Conservation (phyloP, 2,113 vertebrate species). For the Lota lota region DNA sequence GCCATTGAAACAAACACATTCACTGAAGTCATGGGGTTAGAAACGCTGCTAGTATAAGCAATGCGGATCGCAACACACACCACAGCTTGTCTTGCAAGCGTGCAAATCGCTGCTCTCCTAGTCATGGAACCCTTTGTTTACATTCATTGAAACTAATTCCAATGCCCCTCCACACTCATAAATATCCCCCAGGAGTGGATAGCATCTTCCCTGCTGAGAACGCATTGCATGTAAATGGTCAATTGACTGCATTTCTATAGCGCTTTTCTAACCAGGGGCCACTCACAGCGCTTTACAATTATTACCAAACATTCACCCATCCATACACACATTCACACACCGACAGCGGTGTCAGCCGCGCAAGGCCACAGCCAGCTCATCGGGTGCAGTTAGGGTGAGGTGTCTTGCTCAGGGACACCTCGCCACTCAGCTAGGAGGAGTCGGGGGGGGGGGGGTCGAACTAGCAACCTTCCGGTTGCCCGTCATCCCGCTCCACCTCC, state of each 20-base stretch:
- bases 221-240: slow-evolving; percentile 64
- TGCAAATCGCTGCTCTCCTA: not conserved
- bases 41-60: slow-evolving; percentile 20
- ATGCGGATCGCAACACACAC: slow-evolving; percentile 1
- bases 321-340: no score
- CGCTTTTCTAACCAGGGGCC: no score
- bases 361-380: no score
- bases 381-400: no score
- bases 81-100: not conserved
- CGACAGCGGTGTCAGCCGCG: no score
- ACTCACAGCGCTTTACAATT: no score
- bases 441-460: no score
- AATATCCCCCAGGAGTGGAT: slow-evolving; percentile 59
- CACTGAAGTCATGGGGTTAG: slow-evolving; percentile 33
- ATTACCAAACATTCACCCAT: no score
- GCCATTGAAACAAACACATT: slow-evolving; percentile 16
- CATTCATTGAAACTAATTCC: slow-evolving; percentile 13
- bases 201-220: slow-evolving; percentile 32
- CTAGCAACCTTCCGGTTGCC: no score
- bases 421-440: no score
- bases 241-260: not conserved
- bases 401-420: no score
- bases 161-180: slow-evolving; percentile 44
- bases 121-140: slow-evolving; percentile 15
- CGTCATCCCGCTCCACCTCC: no score